Evolutionary conservation across 2,797 vertebrate species (phyloP), one percentile per base, ranked within the genome.

Genomic region (Ctenopoma multispine): DNA sequence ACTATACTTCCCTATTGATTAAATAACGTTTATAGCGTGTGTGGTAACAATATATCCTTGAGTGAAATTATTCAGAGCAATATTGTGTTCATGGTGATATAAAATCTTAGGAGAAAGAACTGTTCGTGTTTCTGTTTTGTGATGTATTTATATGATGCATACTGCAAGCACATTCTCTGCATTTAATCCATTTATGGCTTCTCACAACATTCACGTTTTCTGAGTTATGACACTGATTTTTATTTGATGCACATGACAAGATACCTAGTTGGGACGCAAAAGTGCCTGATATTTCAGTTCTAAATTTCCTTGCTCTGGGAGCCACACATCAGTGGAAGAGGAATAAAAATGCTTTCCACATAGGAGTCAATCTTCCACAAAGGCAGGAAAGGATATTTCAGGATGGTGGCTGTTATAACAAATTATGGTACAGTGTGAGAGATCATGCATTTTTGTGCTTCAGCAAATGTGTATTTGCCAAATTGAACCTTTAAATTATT

Each of bases 21-120:
- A 91, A 87, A 88, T 90, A 90, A 85, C 84, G 91, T 93, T 90
- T 89, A 92, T 91, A 90, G 85, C 85, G 90, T 83, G 84, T 83
- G 80, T 83, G 85, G 80, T 75, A 88, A 88, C 81, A 83, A 76
- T 90, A 91, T 90, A 93, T 92, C 84, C 77, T 77, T 46, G 72
- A 81, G 80, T 85, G 83, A 88, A 89, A 91, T 90, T 88, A 90
- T 84, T 91, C 81, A 72, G 74, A 69, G 83, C 74, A 72, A 87
- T n/a, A n/a, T n/a, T 76, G 80, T 90, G 86, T 90, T 77, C 1
- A 21, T 60, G 29, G 46, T 80, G 89, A 86, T 74, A 66, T 81
- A 74, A 86, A 92, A 91, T 92, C 90, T 78, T 88, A 36, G 53
- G 61, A 44, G 38, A 54, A 66, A 64, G 68, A 78, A 50, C 31